Percentiles rank a stretch among this genome's conserved stretches.
Conservation (phyloP, 1,140 invertebrate genomes). For the Pogonognathellus flavescens region DNA sequence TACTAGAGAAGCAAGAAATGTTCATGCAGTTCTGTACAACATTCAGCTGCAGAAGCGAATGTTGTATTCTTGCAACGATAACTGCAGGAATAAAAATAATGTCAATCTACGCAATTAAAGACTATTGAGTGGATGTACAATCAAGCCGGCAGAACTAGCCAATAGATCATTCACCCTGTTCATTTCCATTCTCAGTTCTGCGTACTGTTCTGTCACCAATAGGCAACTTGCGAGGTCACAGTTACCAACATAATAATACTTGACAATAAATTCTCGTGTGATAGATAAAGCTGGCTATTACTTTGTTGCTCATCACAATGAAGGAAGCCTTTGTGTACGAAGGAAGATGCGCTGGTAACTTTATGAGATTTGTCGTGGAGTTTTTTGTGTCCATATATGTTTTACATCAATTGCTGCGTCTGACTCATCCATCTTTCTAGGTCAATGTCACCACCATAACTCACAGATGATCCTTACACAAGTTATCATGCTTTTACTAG, state of each 20-base stretch:
- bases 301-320: not conserved
- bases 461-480: not conserved
- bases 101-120: not conserved
- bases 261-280: not conserved
- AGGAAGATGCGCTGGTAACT: not conserved
- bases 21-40: too few relatives aligned
- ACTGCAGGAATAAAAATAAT: too few relatives aligned
- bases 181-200: not conserved
- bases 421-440: constrained; percentile 9
- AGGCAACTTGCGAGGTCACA: not conserved
- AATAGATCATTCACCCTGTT: constrained; percentile 4
- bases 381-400: not conserved
- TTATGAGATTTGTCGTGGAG: not conserved
- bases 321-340: not conserved
- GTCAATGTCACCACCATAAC: not conserved
- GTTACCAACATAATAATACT: constrained; percentile 1
- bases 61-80: too few relatives aligned
- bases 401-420: not conserved
- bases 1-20: too few relatives aligned
- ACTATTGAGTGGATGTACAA: not conserved
- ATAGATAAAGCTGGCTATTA: constrained; percentile 1
- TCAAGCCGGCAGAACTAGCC: not conserved
- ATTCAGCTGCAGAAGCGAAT: too few relatives aligned
- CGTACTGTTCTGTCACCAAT: not conserved
- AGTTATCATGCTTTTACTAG: not conserved